Base-by-base conservation (phyloP, 2,797 vertebrate species). In the Coregonus sp. region DNA sequence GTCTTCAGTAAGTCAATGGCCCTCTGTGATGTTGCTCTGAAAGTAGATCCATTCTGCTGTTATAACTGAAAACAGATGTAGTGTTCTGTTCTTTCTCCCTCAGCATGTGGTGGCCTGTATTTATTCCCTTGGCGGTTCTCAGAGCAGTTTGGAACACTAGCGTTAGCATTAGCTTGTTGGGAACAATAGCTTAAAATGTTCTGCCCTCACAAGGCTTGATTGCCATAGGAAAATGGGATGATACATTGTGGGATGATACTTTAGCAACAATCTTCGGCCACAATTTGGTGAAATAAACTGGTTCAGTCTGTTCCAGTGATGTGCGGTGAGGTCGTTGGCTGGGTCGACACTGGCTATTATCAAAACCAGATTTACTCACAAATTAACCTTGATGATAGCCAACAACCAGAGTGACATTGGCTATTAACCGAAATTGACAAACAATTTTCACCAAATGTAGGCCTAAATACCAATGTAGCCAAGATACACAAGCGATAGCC, bases 61-160 rank as follows among this genome's bases (percentile, higher is more conserved):
- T 70, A 52, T 52, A 70, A 47, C 1, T 47, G 33, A 70, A 47
- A 65, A 63, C 69, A 65, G 25, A 61, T 40, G 51, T 40, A 72
- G 11, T 12, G 47, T 11, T 25, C 37, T 25, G 56, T 37, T 71
- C 20, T 29, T 1, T 20, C 61, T 63, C 18, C 25, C 40, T 37
- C 69, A 35, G 70, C 68, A 72, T 61, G 70, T 71, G 75, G 59
- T 37, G 71, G 69, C 75, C 40, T 52, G 69, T 72, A 51, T 33
- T 65, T 35, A 72, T 51, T 72, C 61, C 20, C 40, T 47, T 33
- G 76, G 70, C 54, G 40, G 76, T 29, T 14, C 29, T 59, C 20
- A 63, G 61, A 52, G 68, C 67, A 59, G 68, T 69, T 72, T 54
- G 56, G 70, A 51, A 35, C 51, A 37, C n/a, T 56, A n/a, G 16